These are phyloP conservation scores for Bombus difficillimus DNA, from an alignment of 1,140 invertebrate species.

Conservation along the genomic window DNA sequence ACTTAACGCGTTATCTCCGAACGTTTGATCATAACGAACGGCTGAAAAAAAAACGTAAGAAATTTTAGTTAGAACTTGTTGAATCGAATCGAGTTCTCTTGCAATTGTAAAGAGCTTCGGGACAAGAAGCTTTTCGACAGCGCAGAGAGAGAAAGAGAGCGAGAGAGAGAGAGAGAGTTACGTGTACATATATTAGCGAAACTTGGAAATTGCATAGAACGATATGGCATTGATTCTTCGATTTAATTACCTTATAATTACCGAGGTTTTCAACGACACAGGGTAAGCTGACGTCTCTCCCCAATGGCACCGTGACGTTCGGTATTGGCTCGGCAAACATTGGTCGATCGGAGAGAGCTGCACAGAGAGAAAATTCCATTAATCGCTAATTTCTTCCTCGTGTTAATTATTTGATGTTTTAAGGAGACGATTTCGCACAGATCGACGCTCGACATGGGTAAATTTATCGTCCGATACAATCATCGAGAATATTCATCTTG, in stretches of 20 bases:
- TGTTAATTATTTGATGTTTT: not conserved
- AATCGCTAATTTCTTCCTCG: not conserved
- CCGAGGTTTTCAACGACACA: conserved; percentile 95
- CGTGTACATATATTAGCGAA: not conserved
- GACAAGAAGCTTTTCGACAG: too few relatives aligned
- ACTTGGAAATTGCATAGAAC: not conserved
- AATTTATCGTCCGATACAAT: not conserved
- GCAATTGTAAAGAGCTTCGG: too few relatives aligned
- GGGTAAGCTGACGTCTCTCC: conserved; percentile 92
- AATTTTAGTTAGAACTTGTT: too few relatives aligned
- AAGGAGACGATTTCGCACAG: not conserved
- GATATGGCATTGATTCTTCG: not conserved
- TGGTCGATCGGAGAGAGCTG: conserved; percentile 92
- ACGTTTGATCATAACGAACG: too few relatives aligned
- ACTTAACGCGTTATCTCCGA: too few relatives aligned
- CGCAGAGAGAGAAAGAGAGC: too few relatives aligned
- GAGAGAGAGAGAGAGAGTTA: too few relatives aligned
- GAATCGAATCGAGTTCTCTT: too few relatives aligned
- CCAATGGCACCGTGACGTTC: conserved; percentile 93
- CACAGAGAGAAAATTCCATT: conserved; percentile 73
- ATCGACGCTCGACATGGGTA: too few relatives aligned
- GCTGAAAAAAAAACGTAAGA: too few relatives aligned
- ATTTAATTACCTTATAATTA: conserved; percentile 89
- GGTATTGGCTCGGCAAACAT: conserved; percentile 93
- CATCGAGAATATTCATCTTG: not conserved